A percentile compares a stretch with the other conserved stretches of the same genome.
These are phyloP conservation scores for Saiga tatarica DNA, from an alignment of 2,113 vertebrate genomes.

Conservation along the genomic window DNA sequence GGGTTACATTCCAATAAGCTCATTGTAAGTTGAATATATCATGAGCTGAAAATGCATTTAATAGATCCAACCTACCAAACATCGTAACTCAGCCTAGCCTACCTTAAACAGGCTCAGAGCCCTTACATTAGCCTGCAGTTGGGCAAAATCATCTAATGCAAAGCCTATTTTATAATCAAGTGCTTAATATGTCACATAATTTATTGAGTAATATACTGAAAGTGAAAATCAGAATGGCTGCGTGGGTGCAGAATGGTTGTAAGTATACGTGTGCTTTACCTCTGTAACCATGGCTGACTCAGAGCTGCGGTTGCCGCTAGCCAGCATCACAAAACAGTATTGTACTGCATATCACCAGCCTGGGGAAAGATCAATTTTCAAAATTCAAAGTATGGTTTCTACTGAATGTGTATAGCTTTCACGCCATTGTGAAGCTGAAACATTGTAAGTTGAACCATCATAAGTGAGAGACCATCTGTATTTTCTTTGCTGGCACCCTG, in stretches of 20 bases:
- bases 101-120: neutral
- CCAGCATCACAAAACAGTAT: neutral
- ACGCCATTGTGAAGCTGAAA: neutral
- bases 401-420: neutral
- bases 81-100: neutral
- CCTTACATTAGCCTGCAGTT: neutral
- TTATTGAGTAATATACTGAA: neutral
- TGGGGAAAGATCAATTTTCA: neutral
- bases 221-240: neutral
- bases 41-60: neutral
- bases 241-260: neutral
- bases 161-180: neutral
- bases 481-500: neutral
- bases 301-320: neutral
- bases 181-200: neutral
- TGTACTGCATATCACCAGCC: neutral
- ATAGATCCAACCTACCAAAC: neutral
- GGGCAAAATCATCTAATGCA: neutral
- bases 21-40: neutral
- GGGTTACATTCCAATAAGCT: neutral
- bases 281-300: neutral
- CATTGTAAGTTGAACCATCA: neutral
- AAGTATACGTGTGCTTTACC: neutral
- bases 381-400: neutral
- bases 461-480: neutral